A percentile compares a stretch with the other conserved stretches of the same genome.
These are phyloP conservation scores for Cryptotis parvus DNA, from an alignment of 2,113 vertebrate genomes.

Conservation along the genomic window DNA sequence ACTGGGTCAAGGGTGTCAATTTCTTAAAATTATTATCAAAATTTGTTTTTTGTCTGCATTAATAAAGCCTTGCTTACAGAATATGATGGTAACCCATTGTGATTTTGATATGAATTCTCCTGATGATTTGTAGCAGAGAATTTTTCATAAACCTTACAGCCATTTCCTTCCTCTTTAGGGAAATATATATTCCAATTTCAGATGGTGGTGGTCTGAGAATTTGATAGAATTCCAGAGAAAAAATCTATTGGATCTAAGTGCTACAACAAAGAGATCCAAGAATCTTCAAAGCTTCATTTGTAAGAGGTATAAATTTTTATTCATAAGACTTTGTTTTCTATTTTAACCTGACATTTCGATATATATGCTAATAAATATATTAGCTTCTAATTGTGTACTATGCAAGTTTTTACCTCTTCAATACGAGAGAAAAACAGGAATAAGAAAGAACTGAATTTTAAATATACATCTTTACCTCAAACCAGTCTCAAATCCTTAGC, in stretches of 20 bases:
- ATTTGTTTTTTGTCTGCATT: not conserved
- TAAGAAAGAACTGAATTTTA: not conserved
- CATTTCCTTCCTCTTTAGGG: not conserved
- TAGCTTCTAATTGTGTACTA: not conserved
- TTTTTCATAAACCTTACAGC: not conserved
- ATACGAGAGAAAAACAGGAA: not conserved
- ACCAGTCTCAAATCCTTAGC: not conserved
- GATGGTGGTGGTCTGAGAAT: rapidly evolving
- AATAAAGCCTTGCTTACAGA: not conserved
- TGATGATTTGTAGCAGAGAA: not conserved
- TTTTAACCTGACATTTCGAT: not conserved
- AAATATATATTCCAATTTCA: not conserved
- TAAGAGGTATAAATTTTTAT: conserved; percentile 2
- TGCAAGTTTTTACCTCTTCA: not conserved
- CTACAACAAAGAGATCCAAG: not conserved
- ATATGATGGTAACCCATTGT: not conserved
- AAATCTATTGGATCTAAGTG: not conserved
- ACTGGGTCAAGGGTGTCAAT: not conserved
- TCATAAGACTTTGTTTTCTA: not conserved
- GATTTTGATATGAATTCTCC: not conserved
- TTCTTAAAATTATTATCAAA: not conserved
- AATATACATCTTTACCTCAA: not conserved
- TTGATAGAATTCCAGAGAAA: not conserved
- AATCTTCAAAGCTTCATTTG: not conserved
- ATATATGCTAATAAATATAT: not conserved